phyloP scores from a whole-genome alignment of 2,797 vertebrate genomes.

The Takifugu ocellatus region DNA sequence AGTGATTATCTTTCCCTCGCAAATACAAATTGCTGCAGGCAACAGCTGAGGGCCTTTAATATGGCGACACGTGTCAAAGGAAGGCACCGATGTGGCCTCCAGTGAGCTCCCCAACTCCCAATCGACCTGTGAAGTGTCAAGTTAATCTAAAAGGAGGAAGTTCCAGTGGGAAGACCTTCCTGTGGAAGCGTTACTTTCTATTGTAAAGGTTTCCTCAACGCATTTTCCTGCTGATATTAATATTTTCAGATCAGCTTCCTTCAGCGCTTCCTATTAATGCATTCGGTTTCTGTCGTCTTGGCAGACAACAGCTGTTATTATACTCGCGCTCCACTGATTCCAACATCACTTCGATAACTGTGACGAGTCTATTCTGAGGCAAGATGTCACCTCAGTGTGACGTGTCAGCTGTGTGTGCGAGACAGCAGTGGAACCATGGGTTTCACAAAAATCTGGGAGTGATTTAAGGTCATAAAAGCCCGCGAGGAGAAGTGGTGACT shows the following conservation, averaged over 20 bases:
- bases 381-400: constrained; percentile 9
- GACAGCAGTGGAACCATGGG: constrained; percentile 14
- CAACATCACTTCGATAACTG: constrained; percentile 7
- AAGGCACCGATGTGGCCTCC: constrained; percentile 23
- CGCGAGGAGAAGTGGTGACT: constrained; percentile 11
- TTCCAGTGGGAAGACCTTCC: constrained; percentile 70
- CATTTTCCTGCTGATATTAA: constrained; percentile 70
- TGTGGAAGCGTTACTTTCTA: constrained; percentile 64
- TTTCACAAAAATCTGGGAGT: constrained; percentile 22
- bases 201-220: constrained; percentile 64
- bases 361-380: constrained; percentile 8
- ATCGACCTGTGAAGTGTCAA: constrained; percentile 34
- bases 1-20: constrained; percentile 11
- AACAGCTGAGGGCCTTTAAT: not conserved
- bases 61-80: constrained; percentile 6
- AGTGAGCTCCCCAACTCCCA: constrained; percentile 7
- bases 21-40: constrained; percentile 6
- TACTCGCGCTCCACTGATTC: constrained; percentile 1
- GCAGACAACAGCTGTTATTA: constrained; percentile 31
- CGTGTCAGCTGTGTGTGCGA: not conserved
- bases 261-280: constrained; percentile 33
- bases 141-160: constrained; percentile 53
- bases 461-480: constrained; percentile 20
- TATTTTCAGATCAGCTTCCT: constrained; percentile 56
- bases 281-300: constrained; percentile 25